These are phyloP conservation scores for Dysdera silvatica DNA, from an alignment of 1,140 invertebrate genomes.

Conservation along the genomic window DNA sequence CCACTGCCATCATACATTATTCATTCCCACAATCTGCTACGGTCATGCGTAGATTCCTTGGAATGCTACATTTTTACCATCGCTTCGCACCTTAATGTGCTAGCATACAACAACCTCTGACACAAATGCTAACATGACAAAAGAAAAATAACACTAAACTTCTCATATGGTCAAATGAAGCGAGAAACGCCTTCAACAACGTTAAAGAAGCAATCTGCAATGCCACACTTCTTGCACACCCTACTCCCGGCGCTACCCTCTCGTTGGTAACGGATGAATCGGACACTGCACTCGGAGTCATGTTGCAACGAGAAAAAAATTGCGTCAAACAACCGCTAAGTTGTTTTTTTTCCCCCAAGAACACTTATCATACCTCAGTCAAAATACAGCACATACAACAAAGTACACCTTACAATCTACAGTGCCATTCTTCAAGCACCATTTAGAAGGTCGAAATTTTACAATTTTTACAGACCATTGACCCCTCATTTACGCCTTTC, in stretches of 20 bases:
- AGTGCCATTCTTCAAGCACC: too few relatives aligned
- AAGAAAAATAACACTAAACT: neutral
- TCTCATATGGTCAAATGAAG: constrained; percentile 24
- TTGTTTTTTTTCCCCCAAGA: too few relatives aligned
- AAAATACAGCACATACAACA: too few relatives aligned
- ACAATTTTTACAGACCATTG: too few relatives aligned
- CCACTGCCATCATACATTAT: constrained; percentile 14
- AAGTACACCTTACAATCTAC: too few relatives aligned
- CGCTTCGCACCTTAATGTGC: constrained; percentile 10
- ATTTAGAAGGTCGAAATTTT: too few relatives aligned
- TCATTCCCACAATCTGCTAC: constrained; percentile 38
- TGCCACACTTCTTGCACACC: constrained; percentile 18
- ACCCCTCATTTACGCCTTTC: too few relatives aligned
- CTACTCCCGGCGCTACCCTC: constrained; percentile 3
- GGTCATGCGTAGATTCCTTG: constrained; percentile 39
- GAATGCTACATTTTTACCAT: constrained; percentile 43
- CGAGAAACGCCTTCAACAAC: constrained; percentile 38
- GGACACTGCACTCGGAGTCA: constrained; percentile 17
- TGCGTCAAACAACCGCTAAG: too few relatives aligned
- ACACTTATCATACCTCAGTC: too few relatives aligned
- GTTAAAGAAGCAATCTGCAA: constrained; percentile 40
- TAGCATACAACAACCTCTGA: neutral
- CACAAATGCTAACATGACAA: neutral
- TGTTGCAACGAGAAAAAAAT: constrained; percentile 28
- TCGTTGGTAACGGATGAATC: constrained; percentile 24